These are phyloP conservation scores for Melanotaenia trifasciata DNA, from an alignment of 2,797 vertebrate species.

Conservation along the genomic window DNA sequence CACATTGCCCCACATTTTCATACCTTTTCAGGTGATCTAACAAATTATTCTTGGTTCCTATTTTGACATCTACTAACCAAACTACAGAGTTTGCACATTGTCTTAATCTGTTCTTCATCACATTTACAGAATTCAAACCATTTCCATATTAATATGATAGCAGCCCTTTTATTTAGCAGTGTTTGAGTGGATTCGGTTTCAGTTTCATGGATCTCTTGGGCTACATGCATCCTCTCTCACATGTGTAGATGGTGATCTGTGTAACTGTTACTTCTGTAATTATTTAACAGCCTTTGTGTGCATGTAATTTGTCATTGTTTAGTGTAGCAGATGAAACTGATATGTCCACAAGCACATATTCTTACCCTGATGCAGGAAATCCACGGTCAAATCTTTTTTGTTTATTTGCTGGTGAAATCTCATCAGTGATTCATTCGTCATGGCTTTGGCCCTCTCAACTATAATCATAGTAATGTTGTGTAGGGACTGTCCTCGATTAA, in stretches of 20 bases:
- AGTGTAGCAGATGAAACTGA: constrained; percentile 24
- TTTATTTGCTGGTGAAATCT: constrained; percentile 73
- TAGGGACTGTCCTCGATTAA: constrained; percentile 71
- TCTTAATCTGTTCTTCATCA: no score
- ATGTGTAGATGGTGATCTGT: constrained; percentile 6
- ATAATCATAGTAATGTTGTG: constrained; percentile 52
- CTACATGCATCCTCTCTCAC: no score
- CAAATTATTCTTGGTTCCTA: no score
- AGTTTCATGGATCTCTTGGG: no score
- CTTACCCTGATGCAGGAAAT: constrained; percentile 60
- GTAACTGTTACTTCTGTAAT: constrained; percentile 22
- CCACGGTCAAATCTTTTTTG: constrained; percentile 65
- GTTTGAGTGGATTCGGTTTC: no score
- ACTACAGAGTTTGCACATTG: no score
- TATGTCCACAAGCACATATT: constrained; percentile 33
- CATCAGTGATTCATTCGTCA: constrained; percentile 60
- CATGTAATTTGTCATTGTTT: constrained; percentile 29
- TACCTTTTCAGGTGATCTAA: no score
- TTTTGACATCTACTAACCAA: no score
- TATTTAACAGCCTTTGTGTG: constrained; percentile 22
- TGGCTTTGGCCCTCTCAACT: constrained; percentile 52
- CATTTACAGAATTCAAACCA: no score
- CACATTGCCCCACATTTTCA: no score
- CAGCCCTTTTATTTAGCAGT: no score
- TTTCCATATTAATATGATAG: no score